Base-by-base conservation (phyloP, 2,797 vertebrate species). In the Cyprinella venusta region DNA sequence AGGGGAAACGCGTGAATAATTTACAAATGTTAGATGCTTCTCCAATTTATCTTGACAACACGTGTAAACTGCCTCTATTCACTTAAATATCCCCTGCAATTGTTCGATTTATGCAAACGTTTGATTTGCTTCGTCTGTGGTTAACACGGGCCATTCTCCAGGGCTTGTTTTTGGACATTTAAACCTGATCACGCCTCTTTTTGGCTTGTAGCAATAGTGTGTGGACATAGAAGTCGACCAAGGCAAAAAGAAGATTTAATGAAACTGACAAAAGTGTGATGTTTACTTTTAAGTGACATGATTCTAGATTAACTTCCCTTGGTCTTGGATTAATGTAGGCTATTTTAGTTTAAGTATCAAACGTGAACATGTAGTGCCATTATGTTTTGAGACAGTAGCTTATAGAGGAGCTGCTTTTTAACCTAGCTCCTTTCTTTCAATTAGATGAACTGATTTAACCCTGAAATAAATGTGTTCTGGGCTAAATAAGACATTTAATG, bases 1-100 rank as follows among this genome's bases (percentile, higher is more conserved):
- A 80, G 77, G 85, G 45, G 76, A 79, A 76, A 68, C 70, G 79
- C 67, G 85, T 89, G 88, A 89, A 89, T 89, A 88, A 89, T 89
- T 89, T 87, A 89, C 88, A 86, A 86, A 88, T 68, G 81, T 86
- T 85, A 86, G 63, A 77, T 70, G 61, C 24, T 71, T 61, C 85
- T 79, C 59, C 72, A 54, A 56, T 82, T 76, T 45, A 61, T 68
- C 24, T 16, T 42, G 48, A 48, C 64, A 76, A 48, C 52, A 48
- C 72, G 64, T n/a, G 63, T 76, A 76, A 82, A 76, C 50, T 33
- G 72, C n/a, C 45, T 63, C 63, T 26, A 48, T 79, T 75, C 74
- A 76, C 75, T 74, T 72, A 76, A 70, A 83, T 75, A 71, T 75
- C 1, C 59, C 42, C 42, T 8, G 30, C 3, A 38, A 48, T 67